A percentile compares a stretch with the other conserved stretches of the same genome.
Evolutionary conservation across 2,113 vertebrate genomes (phyloP).

Genomic region (human): GRCh38 chr2:34786501-34787000

Average conservation of each 20-base stretch:
- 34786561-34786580: neutral
- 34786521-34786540: neutral
- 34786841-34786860: neutral
- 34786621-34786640: neutral
- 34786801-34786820: neutral
- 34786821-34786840: neutral
- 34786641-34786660: neutral
- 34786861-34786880: neutral
- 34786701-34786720: neutral
- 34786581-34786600: neutral
- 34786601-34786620: neutral
- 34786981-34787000: neutral
- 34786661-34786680: neutral
- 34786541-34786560: neutral
- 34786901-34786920: neutral
- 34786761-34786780: neutral
- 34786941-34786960: too few relatives aligned
- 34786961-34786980: neutral
- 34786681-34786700: neutral
- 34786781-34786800: neutral
- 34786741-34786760: accelerated
- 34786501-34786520: neutral
- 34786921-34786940: neutral
- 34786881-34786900: neutral
- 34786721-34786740: neutral